phyloP scores from a whole-genome alignment of 2,797 vertebrate genomes.

The Platalea minor region DNA sequence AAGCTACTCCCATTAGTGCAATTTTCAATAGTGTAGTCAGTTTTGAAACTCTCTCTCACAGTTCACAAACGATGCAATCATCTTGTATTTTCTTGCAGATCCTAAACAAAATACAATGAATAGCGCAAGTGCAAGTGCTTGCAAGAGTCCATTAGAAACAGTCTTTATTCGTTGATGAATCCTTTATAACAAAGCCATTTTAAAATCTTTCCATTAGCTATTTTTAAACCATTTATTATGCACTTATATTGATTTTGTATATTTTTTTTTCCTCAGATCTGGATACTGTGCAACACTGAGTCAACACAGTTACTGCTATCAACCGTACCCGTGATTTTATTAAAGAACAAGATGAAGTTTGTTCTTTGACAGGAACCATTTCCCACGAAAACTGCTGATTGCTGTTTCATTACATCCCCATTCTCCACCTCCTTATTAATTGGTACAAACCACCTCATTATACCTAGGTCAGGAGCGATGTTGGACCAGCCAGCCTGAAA shows the following conservation, averaged over 20 bases:
- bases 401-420: background rate
- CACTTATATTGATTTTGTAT: background rate
- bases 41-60: background rate
- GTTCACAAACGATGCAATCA: background rate
- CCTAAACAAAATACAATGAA: background rate
- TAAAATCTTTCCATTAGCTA: background rate
- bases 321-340: background rate
- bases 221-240: constrained; percentile 19
- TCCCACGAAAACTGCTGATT: background rate
- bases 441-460: background rate
- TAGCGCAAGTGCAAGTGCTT: background rate
- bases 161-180: constrained; percentile 24
- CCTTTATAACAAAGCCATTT: background rate
- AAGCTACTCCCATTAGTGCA: background rate
- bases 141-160: background rate
- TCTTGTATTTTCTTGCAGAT: background rate
- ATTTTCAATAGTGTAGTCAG: background rate
- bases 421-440: background rate
- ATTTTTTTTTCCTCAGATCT: background rate
- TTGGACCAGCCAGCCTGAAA: background rate
- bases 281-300: background rate
- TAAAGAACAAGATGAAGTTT: background rate
- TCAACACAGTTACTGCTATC: background rate
- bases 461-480: accelerated
- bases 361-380: background rate